Evolutionary conservation across 1,140 invertebrate genomes (phyloP).

Genomic region (Charaxes varanes): DNA sequence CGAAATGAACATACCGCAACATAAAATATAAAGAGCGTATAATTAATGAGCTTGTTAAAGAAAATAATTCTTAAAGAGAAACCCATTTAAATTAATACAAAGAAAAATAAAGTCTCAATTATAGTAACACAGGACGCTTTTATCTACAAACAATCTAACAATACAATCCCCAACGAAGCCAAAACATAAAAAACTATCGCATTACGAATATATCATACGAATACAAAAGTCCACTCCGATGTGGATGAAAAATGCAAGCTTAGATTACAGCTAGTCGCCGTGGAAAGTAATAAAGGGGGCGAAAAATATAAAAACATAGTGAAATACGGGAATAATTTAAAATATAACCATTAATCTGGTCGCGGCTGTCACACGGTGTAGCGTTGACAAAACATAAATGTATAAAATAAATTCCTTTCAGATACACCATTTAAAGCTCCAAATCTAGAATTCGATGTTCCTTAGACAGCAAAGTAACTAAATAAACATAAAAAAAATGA

Average conservation of each 20-base stretch:
- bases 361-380: slow-evolving; percentile 44
- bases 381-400: slow-evolving; percentile 32
- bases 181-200: slow-evolving; percentile 15
- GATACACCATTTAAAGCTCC: not conserved
- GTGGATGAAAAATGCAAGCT: slow-evolving; percentile 49
- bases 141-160: slow-evolving; percentile 1
- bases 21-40: no score
- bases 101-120: no score
- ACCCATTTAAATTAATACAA: no score
- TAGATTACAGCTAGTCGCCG: slow-evolving; percentile 39
- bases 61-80: no score
- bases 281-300: slow-evolving; percentile 28
- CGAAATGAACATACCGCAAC: no score
- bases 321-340: slow-evolving; percentile 57
- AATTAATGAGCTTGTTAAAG: no score
- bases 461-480: no score
- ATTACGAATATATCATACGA: slow-evolving; percentile 24
- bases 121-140: no score
- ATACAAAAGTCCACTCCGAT: slow-evolving; percentile 27
- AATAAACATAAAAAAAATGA: no score
- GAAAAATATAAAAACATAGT: slow-evolving; percentile 45
- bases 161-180: slow-evolving; percentile 2
- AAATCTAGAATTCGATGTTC: no score
- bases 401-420: slow-evolving; percentile 1
- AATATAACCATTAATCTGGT: slow-evolving; percentile 66